phyloP scores from a whole-genome alignment of 2,797 vertebrate genomes.

The Eidolon dupreanum region DNA sequence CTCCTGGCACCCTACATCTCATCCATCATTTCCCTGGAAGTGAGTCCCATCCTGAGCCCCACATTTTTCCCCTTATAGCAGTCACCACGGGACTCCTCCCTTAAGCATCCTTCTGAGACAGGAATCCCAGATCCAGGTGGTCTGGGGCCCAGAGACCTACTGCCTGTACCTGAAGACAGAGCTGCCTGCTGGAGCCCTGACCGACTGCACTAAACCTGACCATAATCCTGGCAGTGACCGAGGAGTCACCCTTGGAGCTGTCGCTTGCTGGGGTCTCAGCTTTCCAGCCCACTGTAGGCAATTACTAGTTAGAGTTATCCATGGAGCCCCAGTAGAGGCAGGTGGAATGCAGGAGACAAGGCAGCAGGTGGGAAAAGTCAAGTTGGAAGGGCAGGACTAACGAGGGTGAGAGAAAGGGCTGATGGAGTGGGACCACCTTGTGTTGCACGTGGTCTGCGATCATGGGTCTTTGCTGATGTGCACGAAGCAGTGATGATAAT shows the following conservation, averaged over 20 bases:
- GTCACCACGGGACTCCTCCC: not conserved
- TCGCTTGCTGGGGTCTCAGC: not conserved
- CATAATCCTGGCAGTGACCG: slow-evolving; percentile 51
- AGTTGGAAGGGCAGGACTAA: slow-evolving; percentile 53
- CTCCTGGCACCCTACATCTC: not conserved
- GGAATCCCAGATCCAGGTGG: slow-evolving; percentile 59
- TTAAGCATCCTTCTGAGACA: not conserved
- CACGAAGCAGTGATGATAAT: not conserved
- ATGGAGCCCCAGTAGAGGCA: not conserved
- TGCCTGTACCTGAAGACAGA: slow-evolving; percentile 63
- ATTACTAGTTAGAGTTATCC: not conserved
- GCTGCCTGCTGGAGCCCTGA: slow-evolving; percentile 73
- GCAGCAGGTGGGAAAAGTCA: not conserved
- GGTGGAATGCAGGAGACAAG: not conserved
- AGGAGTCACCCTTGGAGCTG: slow-evolving; percentile 37
- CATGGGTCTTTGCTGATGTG: not conserved
- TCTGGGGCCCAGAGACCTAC: slow-evolving; percentile 46
- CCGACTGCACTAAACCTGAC: slow-evolving; percentile 62
- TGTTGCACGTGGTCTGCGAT: accelerated
- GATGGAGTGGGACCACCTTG: not conserved
- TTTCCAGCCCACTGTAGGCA: not conserved
- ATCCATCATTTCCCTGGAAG: slow-evolving; percentile 52
- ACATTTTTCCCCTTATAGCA: too few relatives aligned
- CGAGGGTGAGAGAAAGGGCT: not conserved
- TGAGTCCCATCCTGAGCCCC: not conserved